Conservation (phyloP, 2,113 vertebrate genomes). For the Melanostigma gelatinosum region DNA sequence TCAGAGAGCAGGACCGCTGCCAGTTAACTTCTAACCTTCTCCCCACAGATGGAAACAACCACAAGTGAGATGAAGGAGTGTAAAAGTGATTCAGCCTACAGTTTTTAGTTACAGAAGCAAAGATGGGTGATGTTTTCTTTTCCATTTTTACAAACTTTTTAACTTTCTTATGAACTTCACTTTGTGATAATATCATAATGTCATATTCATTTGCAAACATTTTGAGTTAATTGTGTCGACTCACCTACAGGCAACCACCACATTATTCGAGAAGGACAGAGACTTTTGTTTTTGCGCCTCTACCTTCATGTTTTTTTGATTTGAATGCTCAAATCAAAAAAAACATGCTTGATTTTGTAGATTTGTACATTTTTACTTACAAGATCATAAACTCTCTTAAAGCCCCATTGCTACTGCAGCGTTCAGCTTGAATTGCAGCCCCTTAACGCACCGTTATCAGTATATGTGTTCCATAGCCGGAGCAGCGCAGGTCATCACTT, state of each 20-base stretch:
- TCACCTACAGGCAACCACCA: conserved; percentile 5
- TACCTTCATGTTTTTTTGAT: not conserved
- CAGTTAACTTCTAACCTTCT: conserved; percentile 75
- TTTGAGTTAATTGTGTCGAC: not conserved
- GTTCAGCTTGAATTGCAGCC: conserved; percentile 18
- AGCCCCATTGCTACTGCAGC: not conserved
- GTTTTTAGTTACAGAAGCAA: conserved; percentile 18
- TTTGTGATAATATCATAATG: not conserved
- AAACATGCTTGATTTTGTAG: not conserved
- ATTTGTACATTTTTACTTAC: not conserved
- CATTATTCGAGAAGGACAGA: conserved; percentile 37
- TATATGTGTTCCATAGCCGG: conserved; percentile 1
- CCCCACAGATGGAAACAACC: conserved; percentile 74
- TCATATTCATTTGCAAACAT: not conserved
- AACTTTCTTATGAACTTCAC: not conserved
- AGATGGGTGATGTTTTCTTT: not conserved
- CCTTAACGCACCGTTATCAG: conserved; percentile 36
- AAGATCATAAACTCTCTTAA: not conserved
- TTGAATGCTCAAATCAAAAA: no score
- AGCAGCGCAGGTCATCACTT: conserved; percentile 15
- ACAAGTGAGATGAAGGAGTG: conserved; percentile 32
- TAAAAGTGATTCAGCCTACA: conserved; percentile 36
- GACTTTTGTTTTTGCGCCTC: not conserved
- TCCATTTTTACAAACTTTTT: not conserved
- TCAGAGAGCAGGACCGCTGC: conserved; percentile 78